Evolutionary conservation across 1,140 invertebrate genomes (phyloP).

Genomic region (Dinoponera quadriceps): DNA sequence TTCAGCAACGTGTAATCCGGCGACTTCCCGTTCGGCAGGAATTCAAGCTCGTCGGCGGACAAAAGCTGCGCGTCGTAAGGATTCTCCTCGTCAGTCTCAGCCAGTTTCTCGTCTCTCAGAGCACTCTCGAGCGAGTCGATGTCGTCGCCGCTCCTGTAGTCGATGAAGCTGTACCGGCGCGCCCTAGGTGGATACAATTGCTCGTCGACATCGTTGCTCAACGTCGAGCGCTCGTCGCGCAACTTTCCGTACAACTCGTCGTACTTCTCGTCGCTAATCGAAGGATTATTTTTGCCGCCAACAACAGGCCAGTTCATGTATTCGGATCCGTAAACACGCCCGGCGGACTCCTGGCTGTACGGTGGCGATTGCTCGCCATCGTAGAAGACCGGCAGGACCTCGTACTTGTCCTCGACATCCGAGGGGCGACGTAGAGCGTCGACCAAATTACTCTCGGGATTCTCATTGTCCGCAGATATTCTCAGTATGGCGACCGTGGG

Average conservation of each 20-base stretch:
- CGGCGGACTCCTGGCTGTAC: not conserved
- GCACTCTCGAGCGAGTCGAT: slow-evolving; percentile 27
- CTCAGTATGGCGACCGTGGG: slow-evolving; percentile 91
- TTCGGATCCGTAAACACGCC: not conserved
- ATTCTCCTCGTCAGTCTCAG: slow-evolving; percentile 40
- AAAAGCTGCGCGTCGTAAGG: not conserved
- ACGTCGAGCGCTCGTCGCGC: not conserved
- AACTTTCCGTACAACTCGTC: slow-evolving; percentile 13
- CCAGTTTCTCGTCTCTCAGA: slow-evolving; percentile 3
- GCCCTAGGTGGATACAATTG: slow-evolving; percentile 52
- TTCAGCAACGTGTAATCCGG: slow-evolving; percentile 33
- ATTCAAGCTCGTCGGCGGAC: slow-evolving; percentile 59
- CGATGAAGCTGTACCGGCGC: slow-evolving; percentile 49
- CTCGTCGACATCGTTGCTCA: slow-evolving; percentile 10
- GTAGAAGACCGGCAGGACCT: slow-evolving; percentile 13
- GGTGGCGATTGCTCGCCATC: no score
- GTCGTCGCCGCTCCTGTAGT: slow-evolving; percentile 32
- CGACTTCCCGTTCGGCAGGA: slow-evolving; percentile 62
- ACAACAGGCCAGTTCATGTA: slow-evolving; percentile 13
- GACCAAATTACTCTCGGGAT: slow-evolving; percentile 89
- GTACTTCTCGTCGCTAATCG: slow-evolving; percentile 42
- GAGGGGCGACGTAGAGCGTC: slow-evolving; percentile 92
- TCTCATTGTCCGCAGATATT: slow-evolving; percentile 90
- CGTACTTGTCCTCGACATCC: slow-evolving; percentile 19
- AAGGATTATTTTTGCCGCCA: not conserved